These are phyloP conservation scores for Antedon mediterranea DNA, from an alignment of 53 echinoderm and acorn worm species.

Conservation along the genomic window DNA sequence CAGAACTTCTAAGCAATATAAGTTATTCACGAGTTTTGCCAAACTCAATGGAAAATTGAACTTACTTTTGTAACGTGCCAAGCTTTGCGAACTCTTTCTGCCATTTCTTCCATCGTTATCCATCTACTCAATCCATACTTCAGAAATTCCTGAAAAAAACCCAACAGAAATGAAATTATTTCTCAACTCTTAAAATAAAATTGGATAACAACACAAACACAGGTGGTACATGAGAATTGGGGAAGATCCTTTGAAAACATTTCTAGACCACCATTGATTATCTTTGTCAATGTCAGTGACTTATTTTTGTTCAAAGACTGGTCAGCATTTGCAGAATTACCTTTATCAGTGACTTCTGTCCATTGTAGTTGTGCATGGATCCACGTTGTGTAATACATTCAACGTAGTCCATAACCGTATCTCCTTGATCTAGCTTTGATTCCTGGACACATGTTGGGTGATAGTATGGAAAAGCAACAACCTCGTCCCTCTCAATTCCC, in stretches of 20 bases:
- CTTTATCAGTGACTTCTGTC: too few relatives aligned
- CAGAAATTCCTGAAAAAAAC: conserved; percentile 25
- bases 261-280: too few relatives aligned
- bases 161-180: not conserved
- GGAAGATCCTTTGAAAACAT: not conserved
- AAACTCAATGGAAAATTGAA: too few relatives aligned
- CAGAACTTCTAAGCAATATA: too few relatives aligned
- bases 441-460: conserved; percentile 44
- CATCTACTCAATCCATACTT: conserved; percentile 19
- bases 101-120: conserved; percentile 39
- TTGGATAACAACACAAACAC: too few relatives aligned
- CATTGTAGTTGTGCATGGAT: conserved; percentile 13
- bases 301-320: too few relatives aligned
- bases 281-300: too few relatives aligned
- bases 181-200: too few relatives aligned
- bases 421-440: conserved; percentile 31
- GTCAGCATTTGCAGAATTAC: too few relatives aligned
- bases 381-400: conserved; percentile 41
- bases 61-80: conserved; percentile 28
- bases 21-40: too few relatives aligned
- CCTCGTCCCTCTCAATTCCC: conserved; percentile 7
- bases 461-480: conserved; percentile 37
- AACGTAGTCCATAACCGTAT: conserved; percentile 71
- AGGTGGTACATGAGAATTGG: not conserved
- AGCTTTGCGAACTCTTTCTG: conserved; percentile 29